phyloP scores from a whole-genome alignment of 2,797 vertebrate species.

The Dendrocincla tyrannina region DNA sequence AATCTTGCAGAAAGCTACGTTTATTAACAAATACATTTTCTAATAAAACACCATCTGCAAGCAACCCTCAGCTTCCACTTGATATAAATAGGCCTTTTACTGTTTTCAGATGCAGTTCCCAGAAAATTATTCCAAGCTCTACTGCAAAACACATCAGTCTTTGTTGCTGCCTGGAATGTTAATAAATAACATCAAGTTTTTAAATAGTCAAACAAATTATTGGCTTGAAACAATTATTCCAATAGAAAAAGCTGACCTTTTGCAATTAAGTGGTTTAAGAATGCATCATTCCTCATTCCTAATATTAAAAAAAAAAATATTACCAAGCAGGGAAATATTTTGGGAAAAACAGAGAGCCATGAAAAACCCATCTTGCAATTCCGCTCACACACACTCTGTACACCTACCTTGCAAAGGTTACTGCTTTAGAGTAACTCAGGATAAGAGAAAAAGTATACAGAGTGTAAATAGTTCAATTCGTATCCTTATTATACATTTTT shows the following conservation, averaged over 20 bases:
- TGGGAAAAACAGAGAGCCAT: constrained; percentile 14
- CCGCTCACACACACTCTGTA: not conserved
- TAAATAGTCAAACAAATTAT: constrained; percentile 74
- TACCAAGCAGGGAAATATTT: constrained; percentile 50
- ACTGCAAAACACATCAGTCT: constrained; percentile 75
- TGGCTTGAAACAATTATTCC: constrained; percentile 67
- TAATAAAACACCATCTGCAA: constrained; percentile 79
- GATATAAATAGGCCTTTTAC: constrained; percentile 75
- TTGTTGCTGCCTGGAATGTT: constrained; percentile 71
- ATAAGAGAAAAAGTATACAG: not conserved
- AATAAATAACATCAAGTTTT: constrained; percentile 73
- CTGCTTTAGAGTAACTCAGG: constrained; percentile 4
- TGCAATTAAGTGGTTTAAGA: constrained; percentile 49
- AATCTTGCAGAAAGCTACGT: constrained; percentile 70
- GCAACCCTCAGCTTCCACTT: constrained; percentile 73
- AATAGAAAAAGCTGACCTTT: constrained; percentile 65
- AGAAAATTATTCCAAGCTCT: constrained; percentile 75
- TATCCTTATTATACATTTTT: not conserved
- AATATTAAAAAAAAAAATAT: constrained; percentile 52
- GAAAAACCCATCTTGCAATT: not conserved
- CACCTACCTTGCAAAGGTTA: constrained; percentile 35
- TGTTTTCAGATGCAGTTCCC: constrained; percentile 72
- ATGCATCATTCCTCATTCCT: constrained; percentile 30
- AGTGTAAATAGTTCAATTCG: not conserved
- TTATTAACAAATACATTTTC: constrained; percentile 79